These are phyloP conservation scores for Pachypsylla venusta DNA, from an alignment of 1,140 invertebrate species.

Conservation along the genomic window DNA sequence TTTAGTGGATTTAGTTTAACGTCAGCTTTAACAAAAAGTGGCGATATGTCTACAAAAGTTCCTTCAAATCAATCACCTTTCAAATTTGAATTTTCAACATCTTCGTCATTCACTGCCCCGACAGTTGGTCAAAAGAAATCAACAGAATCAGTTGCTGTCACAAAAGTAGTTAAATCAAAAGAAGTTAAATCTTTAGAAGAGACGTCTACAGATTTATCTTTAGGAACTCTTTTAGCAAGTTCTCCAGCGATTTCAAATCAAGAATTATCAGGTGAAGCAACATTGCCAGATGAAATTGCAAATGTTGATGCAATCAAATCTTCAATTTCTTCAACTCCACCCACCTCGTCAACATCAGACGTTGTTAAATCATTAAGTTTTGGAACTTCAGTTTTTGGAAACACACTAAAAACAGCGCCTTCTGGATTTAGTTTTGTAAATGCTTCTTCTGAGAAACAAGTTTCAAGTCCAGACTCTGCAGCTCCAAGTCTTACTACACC, in stretches of 20 bases:
- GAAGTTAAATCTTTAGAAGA: not conserved
- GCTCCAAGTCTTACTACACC: too few species aligned
- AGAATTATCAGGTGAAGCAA: not conserved
- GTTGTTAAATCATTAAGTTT: not conserved
- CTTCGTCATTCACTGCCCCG: not conserved
- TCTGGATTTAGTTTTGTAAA: not conserved
- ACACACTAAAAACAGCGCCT: not conserved
- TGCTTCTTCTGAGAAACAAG: too few species aligned
- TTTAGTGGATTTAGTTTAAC: too few species aligned
- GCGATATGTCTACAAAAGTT: too few species aligned
- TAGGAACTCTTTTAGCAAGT: not conserved
- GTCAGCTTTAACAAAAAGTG: too few species aligned
- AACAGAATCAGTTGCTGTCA: too few species aligned
- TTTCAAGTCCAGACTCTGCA: too few species aligned
- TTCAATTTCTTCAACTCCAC: not conserved
- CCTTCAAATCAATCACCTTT: not conserved
- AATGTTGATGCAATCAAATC: too few species aligned
- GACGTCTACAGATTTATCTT: not conserved
- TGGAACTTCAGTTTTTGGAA: conserved; percentile 2
- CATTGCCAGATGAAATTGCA: not conserved
- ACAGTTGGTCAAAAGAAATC: not conserved
- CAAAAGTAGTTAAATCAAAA: not conserved
- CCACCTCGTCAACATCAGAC: not conserved
- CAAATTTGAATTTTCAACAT: not conserved
- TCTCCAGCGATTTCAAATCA: not conserved